Conservation (phyloP, 1,140 invertebrate genomes). For the Bombus superbus region DNA sequence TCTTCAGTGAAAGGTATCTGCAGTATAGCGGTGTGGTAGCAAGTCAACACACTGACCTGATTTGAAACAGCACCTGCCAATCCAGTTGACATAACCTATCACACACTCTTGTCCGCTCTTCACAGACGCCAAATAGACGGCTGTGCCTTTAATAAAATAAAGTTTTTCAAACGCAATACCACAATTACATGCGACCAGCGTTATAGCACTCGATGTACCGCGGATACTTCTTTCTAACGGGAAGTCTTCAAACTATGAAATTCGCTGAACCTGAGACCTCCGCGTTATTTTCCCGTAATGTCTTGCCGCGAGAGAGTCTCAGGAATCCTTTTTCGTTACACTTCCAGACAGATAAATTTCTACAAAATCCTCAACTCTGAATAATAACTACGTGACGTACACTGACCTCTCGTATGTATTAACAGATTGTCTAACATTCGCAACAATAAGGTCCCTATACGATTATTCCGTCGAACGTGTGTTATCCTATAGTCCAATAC, state of each 20-base stretch:
- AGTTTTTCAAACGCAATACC: slow-evolving; percentile 40
- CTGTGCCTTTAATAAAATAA: slow-evolving; percentile 50
- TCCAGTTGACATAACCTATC: slow-evolving; percentile 82
- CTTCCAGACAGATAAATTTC: slow-evolving; percentile 51
- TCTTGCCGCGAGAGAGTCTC: slow-evolving; percentile 62
- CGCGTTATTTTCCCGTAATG: slow-evolving; percentile 53
- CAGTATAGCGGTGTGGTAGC: slow-evolving; percentile 57
- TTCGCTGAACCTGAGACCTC: slow-evolving; percentile 50
- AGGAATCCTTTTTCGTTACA: slow-evolving; percentile 53
- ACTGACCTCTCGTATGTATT: slow-evolving; percentile 75
- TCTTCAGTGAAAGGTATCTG: slow-evolving; percentile 67
- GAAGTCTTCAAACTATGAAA: background rate
- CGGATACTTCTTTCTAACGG: slow-evolving; percentile 19
- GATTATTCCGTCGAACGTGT: background rate
- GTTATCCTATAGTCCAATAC: background rate
- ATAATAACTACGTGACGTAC: slow-evolving; percentile 79
- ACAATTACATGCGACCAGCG: slow-evolving; percentile 50
- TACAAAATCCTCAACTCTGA: slow-evolving; percentile 67
- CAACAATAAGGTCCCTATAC: slow-evolving; percentile 41
- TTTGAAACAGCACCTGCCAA: slow-evolving; percentile 80
- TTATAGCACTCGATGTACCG: slow-evolving; percentile 40
- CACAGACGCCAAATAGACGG: slow-evolving; percentile 53
- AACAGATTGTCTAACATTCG: slow-evolving; percentile 44
- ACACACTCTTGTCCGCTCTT: slow-evolving; percentile 64
- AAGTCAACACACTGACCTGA: slow-evolving; percentile 78